These are phyloP conservation scores for Pelmatolapia mariae DNA, from an alignment of 2,113 vertebrate species.

Conservation along the genomic window DNA sequence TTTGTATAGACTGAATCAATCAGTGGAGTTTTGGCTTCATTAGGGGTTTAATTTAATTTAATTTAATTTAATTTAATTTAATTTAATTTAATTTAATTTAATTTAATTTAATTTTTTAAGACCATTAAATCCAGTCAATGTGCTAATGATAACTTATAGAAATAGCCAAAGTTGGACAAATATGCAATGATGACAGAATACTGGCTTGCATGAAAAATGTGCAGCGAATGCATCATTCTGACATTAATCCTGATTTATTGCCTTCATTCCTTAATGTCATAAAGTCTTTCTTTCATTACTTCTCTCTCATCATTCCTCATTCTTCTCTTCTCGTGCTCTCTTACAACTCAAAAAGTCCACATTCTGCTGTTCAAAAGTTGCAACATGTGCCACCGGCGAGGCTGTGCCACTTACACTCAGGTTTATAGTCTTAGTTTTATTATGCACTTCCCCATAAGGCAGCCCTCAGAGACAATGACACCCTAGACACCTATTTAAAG, in stretches of 20 bases:
- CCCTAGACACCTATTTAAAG: constrained; percentile 64
- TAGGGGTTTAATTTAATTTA: not conserved
- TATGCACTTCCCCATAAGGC: constrained; percentile 58
- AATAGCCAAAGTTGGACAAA: not conserved
- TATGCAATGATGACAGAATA: not conserved
- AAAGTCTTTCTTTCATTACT: constrained; percentile 15
- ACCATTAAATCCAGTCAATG: not conserved
- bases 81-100: not conserved
- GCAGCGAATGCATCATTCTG: not conserved
- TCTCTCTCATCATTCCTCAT: not conserved
- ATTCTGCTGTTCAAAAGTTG: constrained; percentile 37
- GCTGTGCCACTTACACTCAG: constrained; percentile 55
- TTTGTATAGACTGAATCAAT: not conserved
- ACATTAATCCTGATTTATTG: constrained; percentile 27
- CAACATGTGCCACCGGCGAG: constrained; percentile 23
- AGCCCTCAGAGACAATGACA: constrained; percentile 60
- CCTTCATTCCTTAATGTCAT: constrained; percentile 15
- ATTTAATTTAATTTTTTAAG: not conserved
- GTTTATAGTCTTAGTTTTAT: constrained; percentile 61
- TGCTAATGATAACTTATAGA: not conserved
- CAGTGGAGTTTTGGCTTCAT: not conserved
- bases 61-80: not conserved
- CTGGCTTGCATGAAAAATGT: not conserved
- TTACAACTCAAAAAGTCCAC: not conserved
- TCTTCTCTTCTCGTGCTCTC: not conserved